Conservation (phyloP, 2,888 invertebrate genomes). For the Ochropacha duplaris region DNA sequence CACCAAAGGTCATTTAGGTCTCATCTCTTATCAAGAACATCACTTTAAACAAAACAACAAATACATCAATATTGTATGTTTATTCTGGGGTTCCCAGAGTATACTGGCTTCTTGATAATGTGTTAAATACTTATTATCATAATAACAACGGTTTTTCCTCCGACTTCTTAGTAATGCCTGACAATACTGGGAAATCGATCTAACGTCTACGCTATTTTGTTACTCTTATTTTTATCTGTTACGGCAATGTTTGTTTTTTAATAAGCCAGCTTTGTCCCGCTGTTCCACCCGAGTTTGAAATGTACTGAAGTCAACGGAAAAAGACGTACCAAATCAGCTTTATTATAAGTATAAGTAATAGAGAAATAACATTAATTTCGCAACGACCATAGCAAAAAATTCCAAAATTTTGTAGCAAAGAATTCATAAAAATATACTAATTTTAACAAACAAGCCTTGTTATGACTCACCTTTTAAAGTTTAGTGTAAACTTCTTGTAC, state of each 20-base stretch:
- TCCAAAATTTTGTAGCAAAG: no score
- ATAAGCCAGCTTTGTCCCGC: neutral
- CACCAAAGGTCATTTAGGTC: neutral
- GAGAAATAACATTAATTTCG: no score
- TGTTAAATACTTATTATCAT: neutral
- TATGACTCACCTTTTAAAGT: neutral
- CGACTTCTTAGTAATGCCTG: neutral
- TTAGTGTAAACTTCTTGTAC: conserved; percentile 5
- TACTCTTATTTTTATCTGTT: neutral
- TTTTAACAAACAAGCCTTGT: neutral
- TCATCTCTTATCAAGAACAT: neutral
- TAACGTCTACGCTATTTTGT: neutral
- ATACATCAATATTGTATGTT: neutral
- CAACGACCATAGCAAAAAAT: no score
- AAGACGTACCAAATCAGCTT: no score
- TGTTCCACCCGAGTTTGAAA: conserved; percentile 14
- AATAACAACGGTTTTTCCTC: neutral
- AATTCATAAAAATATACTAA: no score
- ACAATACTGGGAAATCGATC: neutral
- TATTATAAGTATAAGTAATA: no score
- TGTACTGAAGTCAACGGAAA: no score
- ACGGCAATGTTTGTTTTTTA: no score
- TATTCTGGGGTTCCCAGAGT: neutral
- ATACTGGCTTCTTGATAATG: neutral
- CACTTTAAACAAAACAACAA: neutral